Percentiles rank a stretch among this genome's conserved stretches.
phyloP scores from a whole-genome alignment of 2,113 vertebrate species.

The Centrocercus urophasianus region DNA sequence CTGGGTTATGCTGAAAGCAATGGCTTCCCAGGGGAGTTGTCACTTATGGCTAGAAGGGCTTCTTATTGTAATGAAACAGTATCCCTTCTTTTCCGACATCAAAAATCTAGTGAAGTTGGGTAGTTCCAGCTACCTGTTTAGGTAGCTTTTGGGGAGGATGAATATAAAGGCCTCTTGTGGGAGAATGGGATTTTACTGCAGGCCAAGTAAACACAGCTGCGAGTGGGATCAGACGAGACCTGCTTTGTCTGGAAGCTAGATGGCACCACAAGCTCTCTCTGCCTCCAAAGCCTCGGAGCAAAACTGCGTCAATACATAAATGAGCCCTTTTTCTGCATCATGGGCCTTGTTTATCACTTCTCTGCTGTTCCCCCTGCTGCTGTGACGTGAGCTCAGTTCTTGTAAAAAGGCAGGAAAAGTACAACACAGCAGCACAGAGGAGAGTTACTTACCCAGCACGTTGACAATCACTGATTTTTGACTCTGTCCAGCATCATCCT shows the following conservation, averaged over 20 bases:
- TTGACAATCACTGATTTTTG: slow-evolving; percentile 78
- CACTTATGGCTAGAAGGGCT: not conserved
- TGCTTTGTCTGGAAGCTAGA: slow-evolving; percentile 24
- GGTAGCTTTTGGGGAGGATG: not conserved
- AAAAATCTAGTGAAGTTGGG: not conserved
- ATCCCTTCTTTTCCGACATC: not conserved
- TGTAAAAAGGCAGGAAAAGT: not conserved
- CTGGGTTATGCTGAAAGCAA: not conserved
- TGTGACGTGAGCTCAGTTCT: not conserved
- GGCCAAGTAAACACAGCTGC: not conserved
- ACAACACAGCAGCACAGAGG: not conserved
- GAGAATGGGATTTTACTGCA: not conserved
- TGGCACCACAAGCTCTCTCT: slow-evolving; percentile 33
- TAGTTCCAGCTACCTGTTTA: not conserved
- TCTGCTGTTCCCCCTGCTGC: not conserved
- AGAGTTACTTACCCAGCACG: slow-evolving; percentile 80
- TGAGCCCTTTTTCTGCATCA: not conserved
- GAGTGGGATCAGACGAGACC: rapidly evolving
- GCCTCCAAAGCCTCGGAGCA: not conserved
- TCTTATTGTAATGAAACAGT: not conserved
- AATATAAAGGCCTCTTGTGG: rapidly evolving
- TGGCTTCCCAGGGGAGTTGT: not conserved
- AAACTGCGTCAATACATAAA: not conserved
- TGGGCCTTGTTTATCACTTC: not conserved
- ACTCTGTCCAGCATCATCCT: slow-evolving; percentile 67